Percentiles rank a stretch among this genome's conserved stretches.
Evolutionary conservation across 92 coral and sea anemone species (phyloP).

Genomic region (Galaxea fascicularis): DNA sequence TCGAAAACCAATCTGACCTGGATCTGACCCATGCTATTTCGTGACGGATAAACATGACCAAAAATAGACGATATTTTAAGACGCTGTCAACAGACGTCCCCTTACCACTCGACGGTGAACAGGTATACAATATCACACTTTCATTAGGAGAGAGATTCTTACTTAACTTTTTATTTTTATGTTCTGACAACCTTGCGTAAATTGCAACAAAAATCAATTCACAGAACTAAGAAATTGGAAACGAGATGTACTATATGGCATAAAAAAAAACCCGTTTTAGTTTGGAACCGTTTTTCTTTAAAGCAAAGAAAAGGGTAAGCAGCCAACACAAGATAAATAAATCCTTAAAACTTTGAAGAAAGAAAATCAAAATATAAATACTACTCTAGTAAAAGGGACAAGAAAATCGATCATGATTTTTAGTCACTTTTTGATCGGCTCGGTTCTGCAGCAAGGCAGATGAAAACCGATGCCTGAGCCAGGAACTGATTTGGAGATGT

Average conservation of each 20-base stretch:
- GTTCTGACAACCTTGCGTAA: background rate
- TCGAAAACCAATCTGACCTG: background rate
- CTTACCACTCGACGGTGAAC: background rate
- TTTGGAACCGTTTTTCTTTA: no score
- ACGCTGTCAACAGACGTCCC: background rate
- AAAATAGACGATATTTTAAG: conserved; percentile 17
- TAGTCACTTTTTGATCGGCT: no score
- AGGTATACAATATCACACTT: background rate
- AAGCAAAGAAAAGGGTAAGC: background rate
- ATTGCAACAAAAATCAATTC: background rate
- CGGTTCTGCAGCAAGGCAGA: background rate
- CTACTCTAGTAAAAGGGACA: no score
- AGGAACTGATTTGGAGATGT: background rate
- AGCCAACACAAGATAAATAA: no score
- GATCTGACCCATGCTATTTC: background rate
- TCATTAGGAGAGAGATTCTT: no score
- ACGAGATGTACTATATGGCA: no score
- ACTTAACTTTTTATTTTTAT: background rate
- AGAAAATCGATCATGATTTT: no score
- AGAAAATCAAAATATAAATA: no score
- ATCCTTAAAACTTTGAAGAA: no score
- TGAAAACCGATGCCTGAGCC: background rate
- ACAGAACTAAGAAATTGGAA: no score
- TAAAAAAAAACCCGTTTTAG: no score
- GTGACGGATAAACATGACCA: conserved; percentile 13